Percentiles rank a stretch among this genome's conserved stretches.
These are phyloP conservation scores for Chorisops tibialis DNA, from an alignment of 2,888 invertebrate species.

Conservation along the genomic window DNA sequence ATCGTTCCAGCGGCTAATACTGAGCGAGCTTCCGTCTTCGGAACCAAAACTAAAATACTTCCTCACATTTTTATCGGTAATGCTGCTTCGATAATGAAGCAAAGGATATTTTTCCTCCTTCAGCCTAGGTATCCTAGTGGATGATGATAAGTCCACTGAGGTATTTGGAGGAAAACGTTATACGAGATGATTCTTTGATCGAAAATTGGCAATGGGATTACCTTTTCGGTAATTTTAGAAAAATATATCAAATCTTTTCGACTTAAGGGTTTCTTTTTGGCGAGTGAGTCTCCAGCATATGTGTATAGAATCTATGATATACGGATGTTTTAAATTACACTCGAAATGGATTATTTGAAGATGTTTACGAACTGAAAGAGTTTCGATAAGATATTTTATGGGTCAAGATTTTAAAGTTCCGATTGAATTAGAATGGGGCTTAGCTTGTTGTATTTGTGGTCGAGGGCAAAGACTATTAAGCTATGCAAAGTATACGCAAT, in stretches of 20 bases:
- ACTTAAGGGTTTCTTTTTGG: conserved; percentile 2
- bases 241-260: conserved; percentile 1
- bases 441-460: neutral
- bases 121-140: neutral
- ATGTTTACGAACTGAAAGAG: too few relatives aligned
- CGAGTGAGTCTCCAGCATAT: too few relatives aligned
- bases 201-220: conserved; percentile 23
- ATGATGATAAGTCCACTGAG: neutral
- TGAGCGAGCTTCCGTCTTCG: conserved; percentile 1
- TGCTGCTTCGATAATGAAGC: conserved; percentile 25
- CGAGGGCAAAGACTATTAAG: too few relatives aligned
- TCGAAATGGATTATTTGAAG: too few relatives aligned
- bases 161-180: neutral
- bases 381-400: too few relatives aligned
- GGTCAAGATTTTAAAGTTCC: too few relatives aligned
- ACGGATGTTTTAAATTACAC: too few relatives aligned
- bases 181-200: conserved; percentile 14
- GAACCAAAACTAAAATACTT: neutral
- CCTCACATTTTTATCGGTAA: conserved; percentile 26
- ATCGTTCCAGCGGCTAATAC: conserved; percentile 5
- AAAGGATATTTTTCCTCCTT: conserved; percentile 23
- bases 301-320: too few relatives aligned
- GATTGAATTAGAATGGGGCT: neutral
- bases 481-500: too few relatives aligned
- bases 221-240: conserved; percentile 17